These are phyloP conservation scores for Lepus timidus DNA, from an alignment of 2,113 vertebrate species.

Conservation along the genomic window DNA sequence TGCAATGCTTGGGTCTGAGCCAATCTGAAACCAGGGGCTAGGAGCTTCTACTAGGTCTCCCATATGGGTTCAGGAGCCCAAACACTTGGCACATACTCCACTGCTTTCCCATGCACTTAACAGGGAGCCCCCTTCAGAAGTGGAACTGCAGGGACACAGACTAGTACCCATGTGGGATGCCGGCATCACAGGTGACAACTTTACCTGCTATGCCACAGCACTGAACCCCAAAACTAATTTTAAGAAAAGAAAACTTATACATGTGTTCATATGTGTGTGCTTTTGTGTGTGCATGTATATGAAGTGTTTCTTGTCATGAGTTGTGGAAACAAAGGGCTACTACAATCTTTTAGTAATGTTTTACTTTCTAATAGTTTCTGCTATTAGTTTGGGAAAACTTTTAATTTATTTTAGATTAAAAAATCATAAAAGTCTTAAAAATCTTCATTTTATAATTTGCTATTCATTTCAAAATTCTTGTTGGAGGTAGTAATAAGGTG, in stretches of 20 bases:
- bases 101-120: no score
- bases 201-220: no score
- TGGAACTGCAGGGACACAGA: no score
- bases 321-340: background rate
- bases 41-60: no score
- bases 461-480: slow-evolving; percentile 4
- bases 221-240: background rate
- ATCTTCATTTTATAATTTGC: background rate
- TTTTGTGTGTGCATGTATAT: background rate
- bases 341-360: background rate
- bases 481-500: background rate
- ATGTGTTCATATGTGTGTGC: background rate
- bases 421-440: background rate
- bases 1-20: no score
- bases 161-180: no score
- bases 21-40: no score
- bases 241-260: background rate
- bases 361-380: background rate
- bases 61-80: no score
- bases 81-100: no score
- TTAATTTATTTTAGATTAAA: background rate
- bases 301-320: background rate
- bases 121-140: no score
- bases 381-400: background rate
- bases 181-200: no score